Base-by-base conservation (phyloP, 1,140 invertebrate genomes). In the Aethina tumida region DNA sequence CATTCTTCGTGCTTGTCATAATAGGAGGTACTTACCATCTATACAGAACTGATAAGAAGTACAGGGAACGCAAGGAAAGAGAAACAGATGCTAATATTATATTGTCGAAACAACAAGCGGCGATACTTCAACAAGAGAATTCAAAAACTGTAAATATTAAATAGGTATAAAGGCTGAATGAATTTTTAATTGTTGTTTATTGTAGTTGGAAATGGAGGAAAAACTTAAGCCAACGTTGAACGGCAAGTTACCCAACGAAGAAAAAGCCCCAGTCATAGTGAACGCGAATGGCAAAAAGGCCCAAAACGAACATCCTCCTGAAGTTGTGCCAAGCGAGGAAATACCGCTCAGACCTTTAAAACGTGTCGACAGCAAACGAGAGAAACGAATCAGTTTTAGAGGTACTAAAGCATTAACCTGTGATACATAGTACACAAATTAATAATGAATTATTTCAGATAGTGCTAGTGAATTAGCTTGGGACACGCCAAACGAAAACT, bases 81-180 rank as follows among this genome's bases (percentile, higher is more conserved):
- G 73, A 79, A 65, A 77, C 74, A 1, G 76, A 79, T 54, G 75
- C 77, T 52, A 71, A 70, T 39, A 78, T 80, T 28, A 65, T 79
- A 44, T 69, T 73, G 55, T 74, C 66, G 19, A 78, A 77, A 53
- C 73, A 78, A 56, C 74, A 76, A 56, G 73, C 76, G 2, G 68
- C 69, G 3, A 75, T 74, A 60, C 69, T 47, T 27, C 69, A 47
- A 20, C 47, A 54, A 20, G 47, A 53, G 13, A 52, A 26, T 15
- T 48, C 43, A 18, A 52, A 40, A 44, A 22, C 43, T 5, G 45
- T 48, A 34, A 40, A 26, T 30, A 8, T 12, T 26, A 48, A 41
- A 55, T 48, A 35, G 48, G 53, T 19, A 49, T n/a, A 49, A 43
- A 26, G 47, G 27, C 39, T 42, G 20, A 32, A 41, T 26, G 41